Percentiles rank a stretch among this genome's conserved stretches.
Conservation (phyloP, 1,140 invertebrate genomes). For the Megalopta genalis region DNA sequence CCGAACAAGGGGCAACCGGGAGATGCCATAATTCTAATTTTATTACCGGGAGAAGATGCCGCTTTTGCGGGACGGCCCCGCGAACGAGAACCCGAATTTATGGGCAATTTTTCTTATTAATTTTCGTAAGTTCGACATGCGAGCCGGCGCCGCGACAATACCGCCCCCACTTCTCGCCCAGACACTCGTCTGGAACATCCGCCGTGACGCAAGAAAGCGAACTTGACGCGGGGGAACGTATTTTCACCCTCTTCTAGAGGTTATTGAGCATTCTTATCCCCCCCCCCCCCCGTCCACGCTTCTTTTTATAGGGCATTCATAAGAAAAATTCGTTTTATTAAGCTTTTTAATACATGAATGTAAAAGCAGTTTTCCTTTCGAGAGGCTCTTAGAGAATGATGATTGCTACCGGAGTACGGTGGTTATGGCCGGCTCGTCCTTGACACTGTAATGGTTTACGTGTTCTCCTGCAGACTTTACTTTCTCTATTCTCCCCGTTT, state of each 20-base stretch:
- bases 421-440: too few species aligned
- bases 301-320: background rate
- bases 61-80: slow-evolving; percentile 25
- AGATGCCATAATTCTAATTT: slow-evolving; percentile 79
- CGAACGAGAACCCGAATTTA: slow-evolving; percentile 73
- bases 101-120: slow-evolving; percentile 81
- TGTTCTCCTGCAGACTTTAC: too few species aligned
- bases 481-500: too few species aligned
- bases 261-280: background rate
- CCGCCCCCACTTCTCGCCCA: background rate
- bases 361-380: too few species aligned
- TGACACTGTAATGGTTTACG: too few species aligned
- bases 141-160: slow-evolving; percentile 70
- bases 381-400: too few species aligned
- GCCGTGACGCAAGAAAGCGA: background rate
- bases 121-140: slow-evolving; percentile 80
- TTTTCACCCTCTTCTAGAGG: background rate
- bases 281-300: too few species aligned
- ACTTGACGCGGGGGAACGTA: background rate
- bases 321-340: background rate
- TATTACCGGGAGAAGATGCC: slow-evolving; percentile 73
- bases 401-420: too few species aligned
- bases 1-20: background rate
- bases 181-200: background rate
- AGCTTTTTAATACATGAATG: background rate